Conservation (phyloP, 2,888 invertebrate species). For the Orthonevra nobilis region DNA sequence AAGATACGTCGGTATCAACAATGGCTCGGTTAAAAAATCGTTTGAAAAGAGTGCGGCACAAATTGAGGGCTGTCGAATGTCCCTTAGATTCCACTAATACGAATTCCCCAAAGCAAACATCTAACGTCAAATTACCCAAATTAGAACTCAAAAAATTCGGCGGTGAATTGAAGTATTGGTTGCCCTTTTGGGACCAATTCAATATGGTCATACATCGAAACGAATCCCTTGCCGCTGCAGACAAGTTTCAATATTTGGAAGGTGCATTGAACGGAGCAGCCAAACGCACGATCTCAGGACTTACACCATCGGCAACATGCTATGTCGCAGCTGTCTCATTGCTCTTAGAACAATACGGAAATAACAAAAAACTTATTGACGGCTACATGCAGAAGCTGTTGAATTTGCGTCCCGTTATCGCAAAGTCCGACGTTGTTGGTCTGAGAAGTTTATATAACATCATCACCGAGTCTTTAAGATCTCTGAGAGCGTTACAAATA, state of each 20-base stretch:
- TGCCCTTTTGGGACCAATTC: conserved; percentile 3
- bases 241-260: no score
- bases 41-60: not conserved
- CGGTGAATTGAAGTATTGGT: not conserved
- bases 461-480: conserved; percentile 13
- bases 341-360: conserved; percentile 9
- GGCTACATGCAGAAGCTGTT: conserved; percentile 18
- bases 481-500: conserved; percentile 22
- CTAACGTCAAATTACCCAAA: no score
- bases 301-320: conserved; percentile 23
- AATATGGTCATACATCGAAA: not conserved
- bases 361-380: conserved; percentile 18
- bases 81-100: not conserved
- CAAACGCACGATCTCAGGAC: conserved; percentile 9
- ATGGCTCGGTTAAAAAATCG: conserved; percentile 1
- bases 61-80: not conserved
- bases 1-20: not conserved
- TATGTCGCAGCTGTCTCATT: conserved; percentile 19
- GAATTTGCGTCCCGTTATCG: not conserved
- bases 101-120: not conserved
- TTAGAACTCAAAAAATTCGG: no score
- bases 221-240: not conserved
- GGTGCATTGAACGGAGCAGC: not conserved
- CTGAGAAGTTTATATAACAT: conserved; percentile 21
- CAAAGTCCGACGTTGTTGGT: not conserved